These are phyloP conservation scores for Platorchestia sp. DNA, from an alignment of 1,140 invertebrate genomes.

Conservation along the genomic window DNA sequence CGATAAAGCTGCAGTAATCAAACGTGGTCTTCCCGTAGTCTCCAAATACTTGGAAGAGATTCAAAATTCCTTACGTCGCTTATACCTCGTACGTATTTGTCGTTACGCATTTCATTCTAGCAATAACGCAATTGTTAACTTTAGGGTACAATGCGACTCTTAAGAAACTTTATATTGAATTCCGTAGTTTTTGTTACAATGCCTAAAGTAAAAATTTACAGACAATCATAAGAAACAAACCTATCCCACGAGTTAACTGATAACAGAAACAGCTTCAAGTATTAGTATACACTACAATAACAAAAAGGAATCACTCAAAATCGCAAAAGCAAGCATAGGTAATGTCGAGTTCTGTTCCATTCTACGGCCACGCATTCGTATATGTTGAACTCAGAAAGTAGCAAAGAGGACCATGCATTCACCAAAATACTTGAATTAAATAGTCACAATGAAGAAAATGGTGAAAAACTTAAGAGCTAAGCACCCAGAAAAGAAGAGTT, in stretches of 20 bases:
- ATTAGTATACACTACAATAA: slow-evolving; percentile 19
- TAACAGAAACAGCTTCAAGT: slow-evolving; percentile 24
- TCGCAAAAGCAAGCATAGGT: neutral
- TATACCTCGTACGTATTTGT: too few relatives aligned
- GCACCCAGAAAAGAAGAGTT: neutral
- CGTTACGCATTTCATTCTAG: neutral
- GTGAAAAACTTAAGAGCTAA: neutral
- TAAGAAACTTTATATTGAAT: slow-evolving; percentile 46
- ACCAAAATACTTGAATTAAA: neutral
- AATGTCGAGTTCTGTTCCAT: neutral
- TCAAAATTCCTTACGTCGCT: neutral
- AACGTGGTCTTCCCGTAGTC: too few relatives aligned
- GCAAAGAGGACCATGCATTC: neutral
- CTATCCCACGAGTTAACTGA: slow-evolving; percentile 38
- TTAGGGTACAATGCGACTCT: slow-evolving; percentile 53
- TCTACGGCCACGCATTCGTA: neutral
- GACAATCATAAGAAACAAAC: slow-evolving; percentile 44
- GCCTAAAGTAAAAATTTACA: slow-evolving; percentile 26
- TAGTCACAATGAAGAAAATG: neutral
- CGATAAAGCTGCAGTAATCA: too few relatives aligned
- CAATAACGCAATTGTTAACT: neutral
- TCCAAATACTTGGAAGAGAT: neutral
- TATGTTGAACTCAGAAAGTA: neutral
- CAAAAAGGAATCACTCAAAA: slow-evolving; percentile 19
- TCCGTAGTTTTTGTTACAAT: slow-evolving; percentile 48